Conservation (phyloP, 2,888 invertebrate genomes). For the Hirtodrosophila confusa region DNA sequence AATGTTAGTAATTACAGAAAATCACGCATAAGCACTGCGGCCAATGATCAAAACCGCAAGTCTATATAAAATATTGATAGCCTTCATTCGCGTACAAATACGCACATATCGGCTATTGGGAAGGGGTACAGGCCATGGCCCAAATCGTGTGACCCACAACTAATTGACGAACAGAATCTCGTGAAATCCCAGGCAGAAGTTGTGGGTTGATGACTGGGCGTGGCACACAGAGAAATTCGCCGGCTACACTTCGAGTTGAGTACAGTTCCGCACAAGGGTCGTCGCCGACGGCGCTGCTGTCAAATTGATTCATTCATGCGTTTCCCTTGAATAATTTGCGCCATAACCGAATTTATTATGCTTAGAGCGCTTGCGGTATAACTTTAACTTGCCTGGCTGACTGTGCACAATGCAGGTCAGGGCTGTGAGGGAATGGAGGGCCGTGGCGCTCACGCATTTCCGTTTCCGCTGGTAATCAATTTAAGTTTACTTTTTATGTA, state of each 20-base stretch:
- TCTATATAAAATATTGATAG: too few species aligned
- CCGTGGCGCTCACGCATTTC: conserved; percentile 55
- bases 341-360: conserved; percentile 71
- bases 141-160: conserved; percentile 63
- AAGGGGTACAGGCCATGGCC: conserved; percentile 6
- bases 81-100: too few species aligned
- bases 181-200: conserved; percentile 30
- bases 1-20: too few species aligned
- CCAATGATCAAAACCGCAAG: too few species aligned
- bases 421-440: background rate
- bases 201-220: conserved; percentile 6
- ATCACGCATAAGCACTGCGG: too few species aligned
- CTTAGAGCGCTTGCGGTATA: conserved; percentile 14
- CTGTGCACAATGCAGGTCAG: conserved; percentile 17
- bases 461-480: conserved; percentile 63
- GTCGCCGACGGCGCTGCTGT: conserved; percentile 26
- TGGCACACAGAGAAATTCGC: conserved; percentile 10
- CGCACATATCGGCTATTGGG: conserved; percentile 16
- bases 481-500: conserved; percentile 52
- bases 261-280: conserved; percentile 62
- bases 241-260: conserved; percentile 14
- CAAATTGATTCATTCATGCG: conserved; percentile 66
- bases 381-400: conserved; percentile 18
- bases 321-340: conserved; percentile 69
- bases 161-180: conserved; percentile 69